Evolutionary conservation across 2,888 invertebrate species (phyloP), one percentile per base, ranked within the genome.

Genomic region (Leptogaster cylindrica): DNA sequence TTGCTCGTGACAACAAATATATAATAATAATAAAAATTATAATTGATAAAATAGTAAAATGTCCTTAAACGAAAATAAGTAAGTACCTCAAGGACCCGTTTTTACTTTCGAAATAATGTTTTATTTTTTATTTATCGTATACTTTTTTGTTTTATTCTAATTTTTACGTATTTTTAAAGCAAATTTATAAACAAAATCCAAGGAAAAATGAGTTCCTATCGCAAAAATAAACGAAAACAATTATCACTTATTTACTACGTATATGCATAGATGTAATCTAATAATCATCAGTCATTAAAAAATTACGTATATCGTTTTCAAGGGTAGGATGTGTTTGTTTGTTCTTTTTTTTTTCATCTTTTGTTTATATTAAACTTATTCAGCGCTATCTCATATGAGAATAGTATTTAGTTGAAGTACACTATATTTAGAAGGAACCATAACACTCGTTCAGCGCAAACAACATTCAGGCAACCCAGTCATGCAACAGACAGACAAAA

Each of bases 301-400:
- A 74, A 74, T 76, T 76, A 75, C 76, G 76, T 76, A 76, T 74
- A 73, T 74, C 73, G 73, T 74, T 75, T 73, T 70, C 28, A 65
- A 65, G 39, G 50, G 39, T 65, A 51, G 58, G 50, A 44, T 44
- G 16, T 50, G 67, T n/a, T 67, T 66, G 33, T 27, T 65, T 52
- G 12, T 46, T 33, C 55, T 50, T 65, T 64, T 66, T 25, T 31
- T 48, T 41, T 66, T 44, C 41, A 44, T 31, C 23, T 66, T 48
- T 48, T 61, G 4, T 23, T 51, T 14, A 18, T 14, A 41, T 41
- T 41, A 41, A 41, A 41, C 14, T 41, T 41, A 41, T 41, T 41
- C 41, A 41, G 41, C 41, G n/a, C 55, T 55, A 55, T 36, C 55
- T 55, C 55, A 14, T 55, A 55, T 20, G 39, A 39, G 55, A 39